Base-by-base conservation (phyloP, 2,797 vertebrate genomes). In the Hippopotamyrus pictus region DNA sequence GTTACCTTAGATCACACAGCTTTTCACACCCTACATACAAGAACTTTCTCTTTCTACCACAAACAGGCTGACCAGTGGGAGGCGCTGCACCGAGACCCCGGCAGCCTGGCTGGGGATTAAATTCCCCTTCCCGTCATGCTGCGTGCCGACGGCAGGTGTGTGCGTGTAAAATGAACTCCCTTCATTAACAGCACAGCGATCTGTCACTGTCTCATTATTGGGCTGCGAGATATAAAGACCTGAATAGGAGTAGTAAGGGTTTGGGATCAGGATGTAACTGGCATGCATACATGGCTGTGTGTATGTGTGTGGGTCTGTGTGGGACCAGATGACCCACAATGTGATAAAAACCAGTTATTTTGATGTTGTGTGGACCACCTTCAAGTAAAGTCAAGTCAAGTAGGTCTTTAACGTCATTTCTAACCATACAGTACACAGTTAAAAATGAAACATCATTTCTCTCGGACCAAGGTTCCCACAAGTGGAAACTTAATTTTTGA, bases 131-230 rank as follows among this genome's bases (percentile, higher is more conserved):
- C 57, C 48, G 33, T 86, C 82, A 33, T 83, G 82, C 79, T 85
- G 88, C 54, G 46, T 48, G 12, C 17, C 11, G 22, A 7, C 29
- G 54, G 83, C 82, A 89, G 88, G 82, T 89, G 88, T 86, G 44
- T 84, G 88, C 46, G 17, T 51, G 82, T 89, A 89, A 89, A 89
- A 69, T 37, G 41, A 89, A 83, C 88, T 86, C 44, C 29, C 54
- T 57, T 89, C 83, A 89, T 89, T 89, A 89, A 37, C 82, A 48
- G 19, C 17, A 62, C 83, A 88, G 92, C 93, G 91, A 95, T 96
- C 91, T 90, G 91, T 95, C 94, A 94, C 92, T 95, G 95, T 94
- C 95, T 95, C 92, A 93, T 95, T 95, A 95, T 91, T 88, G 88
- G 89, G 90, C 90, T 79, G 62, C 25, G 48, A 86, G 82, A 69